Conservation (phyloP, 37 sponge, comb jelly and placozoan genomes). For the Dysidea cf. avara region DNA sequence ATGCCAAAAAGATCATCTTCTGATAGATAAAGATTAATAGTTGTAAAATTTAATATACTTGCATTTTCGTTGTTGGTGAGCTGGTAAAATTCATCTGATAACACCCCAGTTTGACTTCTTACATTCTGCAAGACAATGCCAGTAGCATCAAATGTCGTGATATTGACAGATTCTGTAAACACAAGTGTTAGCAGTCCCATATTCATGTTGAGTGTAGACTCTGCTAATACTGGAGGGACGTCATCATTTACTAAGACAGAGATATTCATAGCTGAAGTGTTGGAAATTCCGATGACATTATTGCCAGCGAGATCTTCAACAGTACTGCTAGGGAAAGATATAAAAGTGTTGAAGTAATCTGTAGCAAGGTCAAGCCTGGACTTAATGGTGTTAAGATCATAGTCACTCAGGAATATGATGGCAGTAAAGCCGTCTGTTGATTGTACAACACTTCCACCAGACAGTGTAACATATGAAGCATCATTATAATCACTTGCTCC, state of each 20-base stretch:
- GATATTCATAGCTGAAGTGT: slow-evolving; percentile 18
- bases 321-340: slow-evolving; percentile 13
- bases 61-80: slow-evolving; percentile 58
- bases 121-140: slow-evolving; percentile 60
- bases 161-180: slow-evolving; percentile 73
- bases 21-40: slow-evolving; percentile 56
- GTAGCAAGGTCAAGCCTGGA: slow-evolving; percentile 30
- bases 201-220: slow-evolving; percentile 62
- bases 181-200: slow-evolving; percentile 35
- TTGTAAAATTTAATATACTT: background rate
- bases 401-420: slow-evolving; percentile 5
- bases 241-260: slow-evolving; percentile 31
- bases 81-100: too few species aligned
- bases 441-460: background rate
- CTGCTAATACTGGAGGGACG: slow-evolving; percentile 34
- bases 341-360: slow-evolving; percentile 17
- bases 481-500: slow-evolving; percentile 9
- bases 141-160: slow-evolving; percentile 28
- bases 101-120: slow-evolving; percentile 13
- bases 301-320: slow-evolving; percentile 31
- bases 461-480: background rate
- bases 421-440: background rate
- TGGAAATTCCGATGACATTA: slow-evolving; percentile 12
- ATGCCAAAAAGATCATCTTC: slow-evolving; percentile 60
- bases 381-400: slow-evolving; percentile 49